Evolutionary conservation across 1,140 invertebrate genomes (phyloP).

Genomic region (Nixonia krombeini): DNA sequence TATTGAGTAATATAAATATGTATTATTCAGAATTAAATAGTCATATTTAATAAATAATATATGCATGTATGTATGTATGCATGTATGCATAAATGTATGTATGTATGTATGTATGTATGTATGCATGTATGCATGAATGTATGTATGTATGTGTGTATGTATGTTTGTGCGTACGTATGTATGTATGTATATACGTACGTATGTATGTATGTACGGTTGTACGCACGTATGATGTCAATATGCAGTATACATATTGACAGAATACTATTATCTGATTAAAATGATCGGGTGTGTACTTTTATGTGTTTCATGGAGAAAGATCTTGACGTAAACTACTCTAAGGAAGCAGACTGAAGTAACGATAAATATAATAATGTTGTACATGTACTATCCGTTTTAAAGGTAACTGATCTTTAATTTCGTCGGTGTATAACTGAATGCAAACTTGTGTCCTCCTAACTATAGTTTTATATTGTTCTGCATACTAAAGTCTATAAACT

Average conservation of each 20-base stretch:
- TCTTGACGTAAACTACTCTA: slow-evolving; percentile 42
- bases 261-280: slow-evolving; percentile 16
- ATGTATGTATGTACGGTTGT: too few species aligned
- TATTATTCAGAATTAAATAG: slow-evolving; percentile 20
- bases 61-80: too few species aligned
- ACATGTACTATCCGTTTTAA: slow-evolving; percentile 32
- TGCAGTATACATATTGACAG: slow-evolving; percentile 10
- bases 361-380: slow-evolving; percentile 33
- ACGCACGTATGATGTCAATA: too few species aligned
- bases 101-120: too few species aligned
- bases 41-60: slow-evolving; percentile 12
- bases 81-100: too few species aligned
- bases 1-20: slow-evolving; percentile 15
- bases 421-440: slow-evolving; percentile 13
- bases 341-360: slow-evolving; percentile 43
- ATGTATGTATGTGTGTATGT: too few species aligned
- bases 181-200: too few species aligned
- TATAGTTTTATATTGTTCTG: slow-evolving; percentile 33
- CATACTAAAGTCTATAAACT: slow-evolving; percentile 45
- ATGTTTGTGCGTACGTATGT: too few species aligned
- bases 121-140: too few species aligned
- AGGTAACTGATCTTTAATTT: slow-evolving; percentile 32
- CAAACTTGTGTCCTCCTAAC: slow-evolving; percentile 32
- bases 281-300: slow-evolving; percentile 41
- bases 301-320: slow-evolving; percentile 30